These are phyloP conservation scores for Oryzias curvinotus DNA, from an alignment of 2,113 vertebrate species.

Conservation along the genomic window DNA sequence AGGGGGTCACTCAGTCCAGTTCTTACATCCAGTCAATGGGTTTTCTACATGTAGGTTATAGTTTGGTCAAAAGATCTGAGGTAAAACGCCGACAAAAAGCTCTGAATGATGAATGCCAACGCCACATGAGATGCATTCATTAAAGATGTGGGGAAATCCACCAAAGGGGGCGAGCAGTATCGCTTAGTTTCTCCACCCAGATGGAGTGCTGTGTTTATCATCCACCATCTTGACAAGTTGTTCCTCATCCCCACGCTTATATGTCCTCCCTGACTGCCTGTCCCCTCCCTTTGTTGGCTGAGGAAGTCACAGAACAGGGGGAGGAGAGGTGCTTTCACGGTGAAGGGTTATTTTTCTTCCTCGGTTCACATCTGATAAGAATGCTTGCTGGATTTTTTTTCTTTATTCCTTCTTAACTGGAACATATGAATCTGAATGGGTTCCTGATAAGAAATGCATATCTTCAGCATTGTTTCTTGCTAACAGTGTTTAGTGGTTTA, in stretches of 20 bases:
- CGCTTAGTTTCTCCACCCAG: constrained; percentile 56
- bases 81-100: constrained; percentile 25
- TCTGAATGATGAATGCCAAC: constrained; percentile 43
- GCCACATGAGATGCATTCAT: constrained; percentile 34
- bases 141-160: constrained; percentile 39
- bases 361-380: constrained; percentile 65
- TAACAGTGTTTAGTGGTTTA: too few relatives aligned
- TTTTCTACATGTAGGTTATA: too few relatives aligned
- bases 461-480: too few relatives aligned
- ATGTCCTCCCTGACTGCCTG: constrained; percentile 46
- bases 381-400: constrained; percentile 50
- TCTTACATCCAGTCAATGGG: too few relatives aligned
- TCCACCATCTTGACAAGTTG: constrained; percentile 70
- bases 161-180: constrained; percentile 43
- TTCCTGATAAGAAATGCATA: too few relatives aligned
- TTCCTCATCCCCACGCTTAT: constrained; percentile 59
- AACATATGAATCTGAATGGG: too few relatives aligned
- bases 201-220: constrained; percentile 58
- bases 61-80: constrained; percentile 1
- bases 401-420: too few relatives aligned
- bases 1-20: too few relatives aligned
- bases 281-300: constrained; percentile 29
- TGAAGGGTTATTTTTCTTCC: constrained; percentile 69
- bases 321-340: constrained; percentile 29
- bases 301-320: constrained; percentile 32